Evolutionary conservation across 2,113 vertebrate species (phyloP).

Genomic region (Burhinus bistriatus): DNA sequence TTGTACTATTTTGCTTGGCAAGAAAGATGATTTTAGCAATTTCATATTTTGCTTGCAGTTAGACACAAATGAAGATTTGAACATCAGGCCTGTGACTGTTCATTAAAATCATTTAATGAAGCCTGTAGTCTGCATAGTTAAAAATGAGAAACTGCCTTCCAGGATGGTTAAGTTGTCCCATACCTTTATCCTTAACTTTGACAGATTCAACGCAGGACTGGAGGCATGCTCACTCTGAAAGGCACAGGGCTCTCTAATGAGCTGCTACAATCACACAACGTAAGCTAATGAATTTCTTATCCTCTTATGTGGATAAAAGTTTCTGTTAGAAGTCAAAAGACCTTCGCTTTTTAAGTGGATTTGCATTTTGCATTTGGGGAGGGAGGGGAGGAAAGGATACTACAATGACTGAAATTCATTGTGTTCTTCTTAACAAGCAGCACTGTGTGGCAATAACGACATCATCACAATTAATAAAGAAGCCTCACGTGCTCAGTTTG

Average conservation of each 20-base stretch:
- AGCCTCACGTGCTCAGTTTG: not conserved
- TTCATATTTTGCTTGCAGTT: constrained; percentile 12
- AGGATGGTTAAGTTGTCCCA: constrained; percentile 3
- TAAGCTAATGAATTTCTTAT: constrained; percentile 51
- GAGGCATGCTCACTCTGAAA: not conserved
- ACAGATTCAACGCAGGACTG: not conserved
- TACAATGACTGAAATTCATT: not conserved
- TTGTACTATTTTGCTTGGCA: not conserved
- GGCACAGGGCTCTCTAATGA: constrained; percentile 27
- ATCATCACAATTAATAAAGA: not conserved
- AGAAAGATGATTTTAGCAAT: not conserved
- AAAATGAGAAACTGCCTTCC: constrained; percentile 21
- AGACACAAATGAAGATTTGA: not conserved
- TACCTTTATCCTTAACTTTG: constrained; percentile 36
- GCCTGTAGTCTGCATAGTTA: constrained; percentile 5
- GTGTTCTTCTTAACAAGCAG: not conserved
- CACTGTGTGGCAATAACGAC: not conserved
- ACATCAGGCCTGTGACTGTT: not conserved
- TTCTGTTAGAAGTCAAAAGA: constrained; percentile 34
- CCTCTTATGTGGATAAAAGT: constrained; percentile 30
- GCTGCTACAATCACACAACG: constrained; percentile 14
- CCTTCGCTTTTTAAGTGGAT: constrained; percentile 1
- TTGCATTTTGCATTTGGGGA: not conserved
- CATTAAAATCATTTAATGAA: constrained; percentile 35
- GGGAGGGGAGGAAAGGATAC: not conserved